Base-by-base conservation (phyloP, 2,888 invertebrate species). In the Lithophane socia region DNA sequence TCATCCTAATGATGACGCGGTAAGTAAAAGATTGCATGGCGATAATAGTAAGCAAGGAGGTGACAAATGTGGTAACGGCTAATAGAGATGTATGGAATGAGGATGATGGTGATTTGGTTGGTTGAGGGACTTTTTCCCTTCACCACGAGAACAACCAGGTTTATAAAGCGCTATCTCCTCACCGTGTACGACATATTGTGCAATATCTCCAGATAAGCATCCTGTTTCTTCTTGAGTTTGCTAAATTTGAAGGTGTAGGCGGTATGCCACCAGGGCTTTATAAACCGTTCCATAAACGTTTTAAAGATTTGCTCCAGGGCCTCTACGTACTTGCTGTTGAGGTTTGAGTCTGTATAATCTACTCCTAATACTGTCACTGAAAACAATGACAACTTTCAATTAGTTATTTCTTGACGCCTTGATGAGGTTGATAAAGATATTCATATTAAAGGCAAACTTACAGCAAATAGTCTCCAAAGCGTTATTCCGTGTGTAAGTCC, bases 361-460 rank as follows among this genome's bases (percentile, higher is more conserved):
- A 95, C 92, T 13, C 95, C 95, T 21, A 95, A 79, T 0, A 93
- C 94, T 37, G 95, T 95, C 77, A 94, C 95, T 95, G 87, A 3
- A 88, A 88, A 68, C 10, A 49, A 49, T 24, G 1, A 3, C 3
- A 44, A 75, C 0, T 24, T 21, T 13, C 13, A 73, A 9, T 37
- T 24, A 8, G 1, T 12, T 65, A 47, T n/a, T 47, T 7, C 3
- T 5, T 9, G 29, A 61, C 16, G 24, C 1, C 3, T 71, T 68
- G 18, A 21, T 21, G 16, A 42, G 0, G 10, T 73, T 21, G 16
- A 10, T 42, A 16, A 37, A 24, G 0, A n/a, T 37, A 24, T 37
- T 12, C 3, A 3, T 47, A 1, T 29, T 29, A 29, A 29, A 29
- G 13, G 10, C 4, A 66, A 58, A 91, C 94, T 93, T 84, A 95